Percentiles rank a stretch among this genome's conserved stretches.
Conservation (phyloP, 2,888 invertebrate species). For the Mylabris sibirica region DNA sequence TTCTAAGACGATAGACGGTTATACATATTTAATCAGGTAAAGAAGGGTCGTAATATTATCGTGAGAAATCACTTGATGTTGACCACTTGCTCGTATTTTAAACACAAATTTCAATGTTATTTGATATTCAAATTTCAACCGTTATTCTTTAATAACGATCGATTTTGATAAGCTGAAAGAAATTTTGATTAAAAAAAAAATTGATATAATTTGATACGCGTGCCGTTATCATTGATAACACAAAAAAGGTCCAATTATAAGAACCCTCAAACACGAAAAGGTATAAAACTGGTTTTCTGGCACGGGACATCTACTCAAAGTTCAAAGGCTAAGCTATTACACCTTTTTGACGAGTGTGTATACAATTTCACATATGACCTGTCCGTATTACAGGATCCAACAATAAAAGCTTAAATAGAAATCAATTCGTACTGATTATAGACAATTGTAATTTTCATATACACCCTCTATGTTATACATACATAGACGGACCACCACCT, state of each 20-base stretch:
- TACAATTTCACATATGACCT: neutral
- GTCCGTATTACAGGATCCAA: neutral
- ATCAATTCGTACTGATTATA: neutral
- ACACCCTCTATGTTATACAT: neutral
- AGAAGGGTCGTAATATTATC: constrained; percentile 14
- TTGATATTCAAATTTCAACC: constrained; percentile 6
- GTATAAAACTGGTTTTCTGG: neutral
- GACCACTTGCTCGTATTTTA: constrained; percentile 31
- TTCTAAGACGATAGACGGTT: constrained; percentile 7
- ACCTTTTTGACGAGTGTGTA: neutral
- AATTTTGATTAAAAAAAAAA: neutral
- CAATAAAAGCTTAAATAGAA: neutral
- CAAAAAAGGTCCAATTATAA: neutral
- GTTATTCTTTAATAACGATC: neutral
- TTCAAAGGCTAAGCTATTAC: neutral
- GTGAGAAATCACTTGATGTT: constrained; percentile 28
- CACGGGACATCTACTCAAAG: neutral
- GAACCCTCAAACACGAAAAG: neutral
- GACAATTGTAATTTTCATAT: neutral
- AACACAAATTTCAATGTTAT: neutral
- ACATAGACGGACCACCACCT: constrained; percentile 27
- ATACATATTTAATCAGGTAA: constrained; percentile 7
- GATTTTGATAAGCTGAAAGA: neutral
- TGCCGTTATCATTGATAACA: neutral
- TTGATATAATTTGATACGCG: neutral